A percentile compares a stretch with the other conserved stretches of the same genome.
phyloP scores from a whole-genome alignment of 2,888 invertebrate species.

The Oxyteleia sp. region DNA sequence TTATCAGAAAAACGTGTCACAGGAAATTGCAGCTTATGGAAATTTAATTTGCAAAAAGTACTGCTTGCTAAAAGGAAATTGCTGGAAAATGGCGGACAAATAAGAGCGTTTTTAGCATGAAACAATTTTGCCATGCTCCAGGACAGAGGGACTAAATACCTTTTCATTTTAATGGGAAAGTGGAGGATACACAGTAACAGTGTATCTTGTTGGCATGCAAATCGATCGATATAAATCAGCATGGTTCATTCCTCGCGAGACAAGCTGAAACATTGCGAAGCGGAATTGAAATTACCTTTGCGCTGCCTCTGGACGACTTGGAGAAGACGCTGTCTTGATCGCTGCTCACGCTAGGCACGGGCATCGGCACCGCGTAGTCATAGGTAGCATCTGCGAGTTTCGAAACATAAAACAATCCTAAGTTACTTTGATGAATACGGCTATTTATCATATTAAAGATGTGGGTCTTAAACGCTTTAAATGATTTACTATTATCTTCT shows the following conservation, averaged over 20 bases:
- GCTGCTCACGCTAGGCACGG: slow-evolving; percentile 86
- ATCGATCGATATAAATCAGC: slow-evolving; percentile 70
- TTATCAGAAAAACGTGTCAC: too few species aligned
- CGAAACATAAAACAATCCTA: slow-evolving; percentile 59
- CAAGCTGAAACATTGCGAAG: slow-evolving; percentile 63
- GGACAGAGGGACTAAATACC: too few species aligned
- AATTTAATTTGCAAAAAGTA: too few species aligned
- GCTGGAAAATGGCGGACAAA: too few species aligned
- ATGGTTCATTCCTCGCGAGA: slow-evolving; percentile 45
- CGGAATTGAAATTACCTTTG: slow-evolving; percentile 82
- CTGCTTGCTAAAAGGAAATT: too few species aligned
- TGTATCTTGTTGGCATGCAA: slow-evolving; percentile 62
- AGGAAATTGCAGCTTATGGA: too few species aligned
- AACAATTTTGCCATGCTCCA: too few species aligned
- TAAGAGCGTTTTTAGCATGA: too few species aligned
- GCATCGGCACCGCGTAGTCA: slow-evolving; percentile 86
- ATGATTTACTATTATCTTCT: slow-evolving; percentile 59
- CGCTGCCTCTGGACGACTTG: slow-evolving; percentile 87
- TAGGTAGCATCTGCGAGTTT: slow-evolving; percentile 85
- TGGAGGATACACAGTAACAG: slow-evolving; percentile 50
- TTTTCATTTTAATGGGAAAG: too few species aligned
- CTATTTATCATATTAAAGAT: slow-evolving; percentile 58
- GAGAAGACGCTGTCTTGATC: slow-evolving; percentile 87
- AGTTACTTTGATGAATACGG: slow-evolving; percentile 51
- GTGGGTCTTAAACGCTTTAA: slow-evolving; percentile 41